phyloP scores from a whole-genome alignment of 2,797 vertebrate genomes.

The Rhincodon typus region DNA sequence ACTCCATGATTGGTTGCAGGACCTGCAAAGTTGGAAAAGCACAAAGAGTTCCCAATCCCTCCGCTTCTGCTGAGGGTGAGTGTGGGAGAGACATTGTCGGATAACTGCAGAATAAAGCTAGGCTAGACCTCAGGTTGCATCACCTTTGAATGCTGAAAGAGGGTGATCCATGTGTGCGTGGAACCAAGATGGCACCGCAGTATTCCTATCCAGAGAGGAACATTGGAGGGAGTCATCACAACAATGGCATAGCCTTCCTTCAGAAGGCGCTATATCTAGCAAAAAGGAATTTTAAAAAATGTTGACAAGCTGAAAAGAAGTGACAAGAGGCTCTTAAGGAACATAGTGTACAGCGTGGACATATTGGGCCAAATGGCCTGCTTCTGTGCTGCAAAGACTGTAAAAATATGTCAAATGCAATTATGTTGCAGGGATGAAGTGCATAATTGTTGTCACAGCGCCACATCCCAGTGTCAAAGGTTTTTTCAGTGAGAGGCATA shows the following conservation, averaged over 20 bases:
- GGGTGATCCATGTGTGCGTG: not conserved
- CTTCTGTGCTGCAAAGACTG: not conserved
- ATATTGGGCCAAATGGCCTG: not conserved
- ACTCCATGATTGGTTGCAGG: not conserved
- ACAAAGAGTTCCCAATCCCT: not conserved
- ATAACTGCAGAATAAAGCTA: not conserved
- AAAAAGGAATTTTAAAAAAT: not conserved
- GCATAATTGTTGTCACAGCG: not conserved
- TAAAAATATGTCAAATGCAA: not conserved
- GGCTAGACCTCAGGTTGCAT: not conserved
- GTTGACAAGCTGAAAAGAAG: not conserved
- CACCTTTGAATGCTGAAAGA: not conserved
- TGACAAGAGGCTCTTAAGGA: not conserved
- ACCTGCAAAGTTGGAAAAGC: not conserved
- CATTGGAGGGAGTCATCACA: not conserved
- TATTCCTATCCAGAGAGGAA: not conserved
- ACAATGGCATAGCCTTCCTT: not conserved
- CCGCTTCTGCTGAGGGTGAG: not conserved
- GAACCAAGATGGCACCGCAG: not conserved
- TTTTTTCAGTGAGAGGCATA: not conserved
- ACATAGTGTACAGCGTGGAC: not conserved
- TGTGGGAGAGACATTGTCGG: not conserved
- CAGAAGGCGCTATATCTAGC: not conserved
- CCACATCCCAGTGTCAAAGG: not conserved
- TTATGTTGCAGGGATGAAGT: not conserved